Base-by-base conservation (phyloP, 2,113 vertebrate species). In the Misgurnus mizolepis region DNA sequence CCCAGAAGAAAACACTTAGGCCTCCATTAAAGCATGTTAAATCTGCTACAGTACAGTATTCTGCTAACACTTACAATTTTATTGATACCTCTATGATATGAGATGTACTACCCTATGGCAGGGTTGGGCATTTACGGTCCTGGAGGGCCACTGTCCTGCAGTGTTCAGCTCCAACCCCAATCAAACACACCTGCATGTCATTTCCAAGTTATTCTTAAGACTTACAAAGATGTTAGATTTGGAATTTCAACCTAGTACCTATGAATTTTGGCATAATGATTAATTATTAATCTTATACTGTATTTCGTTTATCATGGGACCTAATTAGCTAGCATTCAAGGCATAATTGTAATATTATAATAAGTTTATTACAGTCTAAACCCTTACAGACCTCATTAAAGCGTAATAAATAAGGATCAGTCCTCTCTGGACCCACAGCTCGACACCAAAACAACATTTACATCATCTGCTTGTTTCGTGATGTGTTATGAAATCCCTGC, bases 361-460 rank as follows among this genome's bases (percentile, higher is more conserved):
- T 14, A 43, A 60, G 70, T 12, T 73, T 2, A 22, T 62, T 61
- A 49, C 15, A 10, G 43, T 7, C 6, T 34, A 62, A 61, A 62
- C 10, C 70, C 70, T 60, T 14, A 47, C 47, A 64, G 58, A 75
- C 41, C 72, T 75, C 58, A 75, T 61, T 75, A 75, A 4, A 73
- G 41, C 49, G 15, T 6, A 45, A 75, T 49, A 62, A 49, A 75
- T 22, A 75, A 49, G 7, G 8, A 49, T 11, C 1, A 2, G 7
- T 49, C 43, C 72, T 47, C 58, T 75, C 17, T 73, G 55, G 56
- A 75, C 41, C 62, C 56, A 27, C 58, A 62, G 45, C 43, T 49
- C 12, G 49, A 49, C 9, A 17, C 14, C 18, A 62, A 75, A 75
- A 75, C 72, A 73, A 73, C 27, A 41, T 22, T 45, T 22, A 18